phyloP scores from a whole-genome alignment of 2,888 invertebrate genomes.

The Spilosoma lubricipeda region DNA sequence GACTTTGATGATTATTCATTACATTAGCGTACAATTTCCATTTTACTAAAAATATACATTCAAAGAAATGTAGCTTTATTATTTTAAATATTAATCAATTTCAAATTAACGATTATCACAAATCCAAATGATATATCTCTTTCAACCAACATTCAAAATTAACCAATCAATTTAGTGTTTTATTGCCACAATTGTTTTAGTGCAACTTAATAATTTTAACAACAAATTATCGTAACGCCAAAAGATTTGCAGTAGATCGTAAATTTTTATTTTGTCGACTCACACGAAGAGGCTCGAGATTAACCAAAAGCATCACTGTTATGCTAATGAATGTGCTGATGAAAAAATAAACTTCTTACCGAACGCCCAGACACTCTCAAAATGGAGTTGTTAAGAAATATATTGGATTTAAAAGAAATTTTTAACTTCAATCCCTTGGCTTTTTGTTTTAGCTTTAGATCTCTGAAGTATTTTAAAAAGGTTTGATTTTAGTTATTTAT shows the following conservation, averaged over 20 bases:
- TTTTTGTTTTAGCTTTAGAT: background rate
- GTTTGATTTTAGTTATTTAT: background rate
- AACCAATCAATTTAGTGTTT: no score
- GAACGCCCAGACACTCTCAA: conserved; percentile 29
- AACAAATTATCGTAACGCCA: conserved; percentile 30
- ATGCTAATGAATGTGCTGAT: conserved; percentile 52
- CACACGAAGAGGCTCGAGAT: conserved; percentile 38
- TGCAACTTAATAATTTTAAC: background rate
- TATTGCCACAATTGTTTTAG: background rate
- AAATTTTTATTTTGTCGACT: conserved; percentile 51
- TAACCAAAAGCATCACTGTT: conserved; percentile 42
- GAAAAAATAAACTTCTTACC: conserved; percentile 47
- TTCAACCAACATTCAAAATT: no score
- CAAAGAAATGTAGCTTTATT: no score
- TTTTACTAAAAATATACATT: no score
- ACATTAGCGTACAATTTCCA: no score
- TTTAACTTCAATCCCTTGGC: conserved; percentile 9
- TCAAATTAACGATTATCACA: no score
- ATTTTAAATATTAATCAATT: no score
- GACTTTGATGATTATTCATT: no score
- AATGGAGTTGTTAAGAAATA: conserved; percentile 28
- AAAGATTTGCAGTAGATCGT: conserved; percentile 45
- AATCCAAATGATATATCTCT: no score
- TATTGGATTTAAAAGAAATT: conserved; percentile 21
- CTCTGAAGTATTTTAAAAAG: background rate